Evolutionary conservation across 2,888 invertebrate species (phyloP).

Genomic region (Homarus gammarus): DNA sequence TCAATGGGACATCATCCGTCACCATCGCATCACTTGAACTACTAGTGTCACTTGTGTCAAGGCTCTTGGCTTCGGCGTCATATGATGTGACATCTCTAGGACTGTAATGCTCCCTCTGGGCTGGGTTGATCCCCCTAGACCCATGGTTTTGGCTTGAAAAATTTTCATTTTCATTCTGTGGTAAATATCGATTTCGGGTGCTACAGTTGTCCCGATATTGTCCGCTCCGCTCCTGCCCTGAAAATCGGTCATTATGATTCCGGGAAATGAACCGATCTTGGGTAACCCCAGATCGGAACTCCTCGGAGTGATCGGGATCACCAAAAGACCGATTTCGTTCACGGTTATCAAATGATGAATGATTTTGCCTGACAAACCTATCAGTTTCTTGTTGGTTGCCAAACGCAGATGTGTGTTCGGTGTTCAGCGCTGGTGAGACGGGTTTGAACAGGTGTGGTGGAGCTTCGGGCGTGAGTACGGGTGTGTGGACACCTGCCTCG

Average conservation of each 20-base stretch:
- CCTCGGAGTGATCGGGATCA: constrained; percentile 22
- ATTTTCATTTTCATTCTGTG: constrained; percentile 39
- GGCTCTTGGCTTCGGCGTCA: constrained; percentile 36
- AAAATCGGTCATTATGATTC: constrained; percentile 52
- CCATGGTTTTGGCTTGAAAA: constrained; percentile 23
- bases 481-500: constrained; percentile 46
- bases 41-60: constrained; percentile 58
- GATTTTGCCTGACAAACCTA: constrained; percentile 49
- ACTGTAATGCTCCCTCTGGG: too few relatives aligned
- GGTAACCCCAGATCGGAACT: constrained; percentile 30
- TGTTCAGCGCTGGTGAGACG: constrained; percentile 71
- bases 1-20: constrained; percentile 66
- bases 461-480: constrained; percentile 68
- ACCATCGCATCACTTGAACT: constrained; percentile 74
- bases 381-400: constrained; percentile 49
- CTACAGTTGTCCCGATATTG: background rate
- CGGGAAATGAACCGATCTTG: constrained; percentile 50
- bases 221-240: constrained; percentile 39
- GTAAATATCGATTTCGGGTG: too few relatives aligned
- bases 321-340: constrained; percentile 41
- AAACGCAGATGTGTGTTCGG: constrained; percentile 57
- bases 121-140: too few relatives aligned
- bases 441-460: constrained; percentile 75
- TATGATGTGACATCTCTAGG: too few relatives aligned
- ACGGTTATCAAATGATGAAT: constrained; percentile 25